Percentiles rank a stretch among this genome's conserved stretches.
Evolutionary conservation across 2,888 invertebrate species (phyloP).

Genomic region (Yponomeuta sedellus): DNA sequence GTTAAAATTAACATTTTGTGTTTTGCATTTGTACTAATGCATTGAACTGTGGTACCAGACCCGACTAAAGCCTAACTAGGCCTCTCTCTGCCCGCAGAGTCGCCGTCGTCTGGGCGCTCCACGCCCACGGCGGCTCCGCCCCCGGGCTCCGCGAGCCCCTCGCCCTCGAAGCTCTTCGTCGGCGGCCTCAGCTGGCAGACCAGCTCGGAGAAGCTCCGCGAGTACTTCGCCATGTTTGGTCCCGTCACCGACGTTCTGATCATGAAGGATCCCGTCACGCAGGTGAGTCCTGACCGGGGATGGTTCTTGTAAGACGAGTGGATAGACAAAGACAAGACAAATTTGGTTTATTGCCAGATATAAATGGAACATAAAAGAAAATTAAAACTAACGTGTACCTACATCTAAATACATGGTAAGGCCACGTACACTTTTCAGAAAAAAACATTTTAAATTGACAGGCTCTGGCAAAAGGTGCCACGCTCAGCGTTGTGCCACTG

Average conservation of each 20-base stretch:
- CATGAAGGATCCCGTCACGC: slow-evolving; percentile 95
- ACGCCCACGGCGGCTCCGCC: slow-evolving; percentile 73
- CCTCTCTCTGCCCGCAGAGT: slow-evolving; percentile 44
- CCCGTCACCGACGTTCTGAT: slow-evolving; percentile 93
- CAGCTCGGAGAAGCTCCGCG: slow-evolving; percentile 92
- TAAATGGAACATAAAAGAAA: too few relatives aligned
- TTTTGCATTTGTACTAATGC: too few relatives aligned
- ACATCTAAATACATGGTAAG: too few relatives aligned
- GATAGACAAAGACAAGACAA: background rate
- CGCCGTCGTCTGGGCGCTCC: slow-evolving; percentile 83
- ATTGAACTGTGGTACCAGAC: background rate
- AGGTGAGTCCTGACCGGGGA: slow-evolving; percentile 74
- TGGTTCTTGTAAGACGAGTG: background rate
- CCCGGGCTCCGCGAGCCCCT: slow-evolving; percentile 61
- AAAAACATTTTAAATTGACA: too few relatives aligned
- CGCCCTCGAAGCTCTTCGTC: slow-evolving; percentile 91
- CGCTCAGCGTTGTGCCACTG: too few relatives aligned
- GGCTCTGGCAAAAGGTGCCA: too few relatives aligned
- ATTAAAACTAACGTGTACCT: too few relatives aligned
- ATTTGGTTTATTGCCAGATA: background rate
- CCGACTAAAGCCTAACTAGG: slow-evolving; percentile 2
- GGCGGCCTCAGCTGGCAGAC: slow-evolving; percentile 96
- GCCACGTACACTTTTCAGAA: too few relatives aligned
- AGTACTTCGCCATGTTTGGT: slow-evolving; percentile 95
- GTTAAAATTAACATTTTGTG: too few relatives aligned